These are phyloP conservation scores for Hypomecis atomaria DNA, from an alignment of 2,888 invertebrate genomes.

Conservation along the genomic window DNA sequence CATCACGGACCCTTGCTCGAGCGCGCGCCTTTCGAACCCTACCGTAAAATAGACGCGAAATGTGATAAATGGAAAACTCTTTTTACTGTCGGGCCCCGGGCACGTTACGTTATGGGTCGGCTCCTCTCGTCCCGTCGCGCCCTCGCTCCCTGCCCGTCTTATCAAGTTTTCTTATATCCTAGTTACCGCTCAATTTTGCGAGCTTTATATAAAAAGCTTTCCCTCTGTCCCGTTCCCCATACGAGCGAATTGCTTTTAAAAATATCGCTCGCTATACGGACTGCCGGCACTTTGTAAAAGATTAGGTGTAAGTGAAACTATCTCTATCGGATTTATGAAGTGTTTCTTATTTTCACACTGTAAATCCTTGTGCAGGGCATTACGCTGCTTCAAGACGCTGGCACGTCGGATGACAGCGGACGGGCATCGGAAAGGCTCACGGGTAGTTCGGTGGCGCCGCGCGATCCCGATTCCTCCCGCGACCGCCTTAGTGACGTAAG, in stretches of 20 bases:
- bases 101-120: slow-evolving; percentile 76
- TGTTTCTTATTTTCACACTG: slow-evolving; percentile 54
- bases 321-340: slow-evolving; percentile 48
- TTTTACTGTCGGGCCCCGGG: slow-evolving; percentile 78
- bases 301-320: slow-evolving; percentile 46
- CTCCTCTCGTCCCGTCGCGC: slow-evolving; percentile 64
- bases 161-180: slow-evolving; percentile 80
- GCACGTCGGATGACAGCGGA: slow-evolving; percentile 93
- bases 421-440: slow-evolving; percentile 92
- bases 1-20: slow-evolving; percentile 70
- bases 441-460: slow-evolving; percentile 89
- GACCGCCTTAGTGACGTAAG: slow-evolving; percentile 95
- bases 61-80: slow-evolving; percentile 84
- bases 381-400: slow-evolving; percentile 90
- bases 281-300: slow-evolving; percentile 55
- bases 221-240: slow-evolving; percentile 58
- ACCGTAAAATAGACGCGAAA: slow-evolving; percentile 83
- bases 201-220: slow-evolving; percentile 71
- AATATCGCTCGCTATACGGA: slow-evolving; percentile 63
- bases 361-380: slow-evolving; percentile 86
- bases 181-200: slow-evolving; percentile 80
- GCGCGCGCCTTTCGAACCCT: slow-evolving; percentile 74
- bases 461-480: slow-evolving; percentile 92
- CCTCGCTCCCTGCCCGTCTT: slow-evolving; percentile 69
- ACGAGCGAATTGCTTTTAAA: slow-evolving; percentile 65